phyloP scores from a whole-genome alignment of 2,797 vertebrate genomes.

The Microchirus variegatus region DNA sequence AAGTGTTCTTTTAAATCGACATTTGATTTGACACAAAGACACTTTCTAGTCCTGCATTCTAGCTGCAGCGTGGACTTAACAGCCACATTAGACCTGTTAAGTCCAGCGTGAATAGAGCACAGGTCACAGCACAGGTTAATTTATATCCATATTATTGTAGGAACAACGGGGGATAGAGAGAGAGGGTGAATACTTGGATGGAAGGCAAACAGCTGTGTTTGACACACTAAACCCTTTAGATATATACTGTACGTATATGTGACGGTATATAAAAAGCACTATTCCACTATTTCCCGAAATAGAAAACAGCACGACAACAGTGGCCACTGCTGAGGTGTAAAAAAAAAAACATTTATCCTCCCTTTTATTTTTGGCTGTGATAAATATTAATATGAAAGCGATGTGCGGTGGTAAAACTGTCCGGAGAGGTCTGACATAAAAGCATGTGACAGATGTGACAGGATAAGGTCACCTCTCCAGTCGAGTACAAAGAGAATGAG shows the following conservation, averaged over 20 bases:
- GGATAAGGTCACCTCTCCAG: slow-evolving; percentile 29
- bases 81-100: slow-evolving; percentile 1
- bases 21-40: slow-evolving; percentile 10
- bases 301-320: neutral
- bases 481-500: slow-evolving; percentile 45
- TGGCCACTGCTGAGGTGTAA: neutral
- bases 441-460: slow-evolving; percentile 37
- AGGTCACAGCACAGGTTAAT: neutral
- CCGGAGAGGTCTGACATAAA: slow-evolving; percentile 33
- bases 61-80: neutral
- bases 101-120: neutral
- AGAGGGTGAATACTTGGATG: too few relatives aligned
- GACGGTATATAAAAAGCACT: slow-evolving; percentile 11
- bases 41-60: neutral
- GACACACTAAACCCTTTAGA: neutral
- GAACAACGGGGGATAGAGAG: too few relatives aligned
- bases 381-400: slow-evolving; percentile 35
- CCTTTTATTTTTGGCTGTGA: neutral
- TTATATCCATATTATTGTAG: too few relatives aligned
- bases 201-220: slow-evolving; percentile 15
- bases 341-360: slow-evolving; percentile 5
- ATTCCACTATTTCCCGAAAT: neutral
- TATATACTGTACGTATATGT: too few relatives aligned
- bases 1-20: slow-evolving; percentile 23
- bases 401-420: slow-evolving; percentile 36